Evolutionary conservation across 1,140 invertebrate species (phyloP).

Genomic region (Anadara kagoshimensis): DNA sequence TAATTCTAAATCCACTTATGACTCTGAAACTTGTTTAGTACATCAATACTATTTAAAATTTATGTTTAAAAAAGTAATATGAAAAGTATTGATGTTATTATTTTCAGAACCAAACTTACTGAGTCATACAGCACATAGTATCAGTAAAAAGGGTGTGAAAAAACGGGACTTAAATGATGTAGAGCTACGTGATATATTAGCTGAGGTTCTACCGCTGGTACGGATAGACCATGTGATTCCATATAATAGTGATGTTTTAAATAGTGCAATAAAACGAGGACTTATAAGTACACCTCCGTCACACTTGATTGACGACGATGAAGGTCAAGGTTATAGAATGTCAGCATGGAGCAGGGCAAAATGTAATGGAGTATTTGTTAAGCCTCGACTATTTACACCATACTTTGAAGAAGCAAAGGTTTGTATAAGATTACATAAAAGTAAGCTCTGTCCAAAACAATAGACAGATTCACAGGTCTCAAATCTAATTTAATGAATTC

Average conservation of each 20-base stretch:
- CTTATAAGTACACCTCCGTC: constrained; percentile 89
- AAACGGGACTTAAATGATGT: constrained; percentile 89
- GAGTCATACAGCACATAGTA: constrained; percentile 92
- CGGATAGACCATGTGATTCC: constrained; percentile 93
- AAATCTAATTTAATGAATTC: no score
- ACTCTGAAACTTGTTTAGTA: no score
- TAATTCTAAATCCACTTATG: no score
- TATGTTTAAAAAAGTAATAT: no score
- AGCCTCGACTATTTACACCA: constrained; percentile 92
- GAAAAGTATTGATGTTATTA: no score
- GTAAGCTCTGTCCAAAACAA: no score
- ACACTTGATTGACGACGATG: constrained; percentile 85
- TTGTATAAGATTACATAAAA: no score
- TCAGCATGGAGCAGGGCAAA: constrained; percentile 90
- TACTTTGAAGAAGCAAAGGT: constrained; percentile 96
- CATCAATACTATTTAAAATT: no score
- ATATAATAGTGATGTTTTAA: constrained; percentile 87
- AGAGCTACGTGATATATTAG: constrained; percentile 89
- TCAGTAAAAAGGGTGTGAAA: constrained; percentile 89
- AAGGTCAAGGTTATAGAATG: constrained; percentile 72
- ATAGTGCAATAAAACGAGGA: constrained; percentile 85
- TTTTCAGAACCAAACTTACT: constrained; percentile 90
- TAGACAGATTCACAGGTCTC: no score
- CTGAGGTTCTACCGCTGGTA: constrained; percentile 87
- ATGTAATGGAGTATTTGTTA: constrained; percentile 87